These are phyloP conservation scores for Megalops cyprinoides DNA, from an alignment of 2,797 vertebrate species.

Conservation along the genomic window DNA sequence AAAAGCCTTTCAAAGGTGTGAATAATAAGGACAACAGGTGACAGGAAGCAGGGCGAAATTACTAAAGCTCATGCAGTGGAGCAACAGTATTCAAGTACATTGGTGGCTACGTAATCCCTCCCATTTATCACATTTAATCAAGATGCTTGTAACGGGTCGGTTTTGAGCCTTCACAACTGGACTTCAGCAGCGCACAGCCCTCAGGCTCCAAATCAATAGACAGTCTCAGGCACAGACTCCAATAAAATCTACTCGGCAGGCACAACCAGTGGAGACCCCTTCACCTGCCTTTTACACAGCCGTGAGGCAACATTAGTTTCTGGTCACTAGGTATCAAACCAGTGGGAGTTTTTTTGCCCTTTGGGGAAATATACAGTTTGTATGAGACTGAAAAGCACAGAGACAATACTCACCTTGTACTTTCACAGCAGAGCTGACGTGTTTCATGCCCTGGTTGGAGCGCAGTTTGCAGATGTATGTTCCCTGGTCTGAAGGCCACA, in stretches of 20 bases:
- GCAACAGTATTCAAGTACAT: not conserved
- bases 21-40: not conserved
- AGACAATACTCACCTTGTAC: conserved; percentile 60
- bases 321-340: not conserved
- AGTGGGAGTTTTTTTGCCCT: not conserved
- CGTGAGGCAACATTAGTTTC: not conserved
- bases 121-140: not conserved
- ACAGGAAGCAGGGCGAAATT: not conserved
- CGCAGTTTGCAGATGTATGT: conserved; percentile 58
- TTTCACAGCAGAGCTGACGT: conserved; percentile 32
- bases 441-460: conserved; percentile 46
- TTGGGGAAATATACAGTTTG: not conserved
- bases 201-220: not conserved
- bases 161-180: too few species aligned
- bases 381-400: not conserved
- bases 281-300: not conserved
- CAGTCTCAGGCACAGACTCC: not conserved
- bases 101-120: not conserved
- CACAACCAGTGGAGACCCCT: not conserved
- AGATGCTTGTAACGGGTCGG: too few species aligned
- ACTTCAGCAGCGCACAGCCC: too few species aligned
- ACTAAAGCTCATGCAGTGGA: not conserved
- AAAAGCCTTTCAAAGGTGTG: not conserved
- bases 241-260: not conserved
- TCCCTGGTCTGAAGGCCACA: conserved; percentile 42